A percentile compares a stretch with the other conserved stretches of the same genome.
phyloP scores from a whole-genome alignment of 2,888 invertebrate species.

The Leptopilina drosophilae region DNA sequence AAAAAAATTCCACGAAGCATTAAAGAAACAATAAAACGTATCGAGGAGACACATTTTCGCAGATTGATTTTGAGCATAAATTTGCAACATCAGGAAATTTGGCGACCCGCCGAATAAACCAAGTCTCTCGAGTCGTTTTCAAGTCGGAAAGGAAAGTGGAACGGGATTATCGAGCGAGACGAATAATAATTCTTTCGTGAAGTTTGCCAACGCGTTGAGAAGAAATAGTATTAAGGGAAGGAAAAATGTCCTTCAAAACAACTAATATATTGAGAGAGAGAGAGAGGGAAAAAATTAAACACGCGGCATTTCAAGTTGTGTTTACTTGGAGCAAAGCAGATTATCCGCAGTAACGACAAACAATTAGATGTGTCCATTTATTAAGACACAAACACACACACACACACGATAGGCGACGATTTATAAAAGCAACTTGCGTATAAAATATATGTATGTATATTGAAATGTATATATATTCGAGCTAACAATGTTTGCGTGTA shows the following conservation, averaged over 20 bases:
- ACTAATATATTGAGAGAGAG: too few relatives aligned
- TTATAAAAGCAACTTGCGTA: slow-evolving; percentile 57
- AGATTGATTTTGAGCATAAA: slow-evolving; percentile 1
- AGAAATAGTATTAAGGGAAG: neutral
- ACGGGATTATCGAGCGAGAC: slow-evolving; percentile 33
- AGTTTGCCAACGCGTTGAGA: slow-evolving; percentile 10
- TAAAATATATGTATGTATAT: slow-evolving; percentile 42
- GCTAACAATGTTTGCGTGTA: slow-evolving; percentile 60
- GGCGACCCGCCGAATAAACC: slow-evolving; percentile 3
- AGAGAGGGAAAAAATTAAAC: too few relatives aligned
- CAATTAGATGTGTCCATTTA: too few relatives aligned
- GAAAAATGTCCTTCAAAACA: neutral
- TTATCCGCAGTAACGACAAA: too few relatives aligned
- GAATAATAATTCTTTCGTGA: slow-evolving; percentile 19
- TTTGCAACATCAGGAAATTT: slow-evolving; percentile 6
- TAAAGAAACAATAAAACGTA: neutral
- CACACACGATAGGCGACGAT: slow-evolving; percentile 45
- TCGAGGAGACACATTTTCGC: neutral
- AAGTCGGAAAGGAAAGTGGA: slow-evolving; percentile 35
- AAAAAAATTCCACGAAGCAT: too few relatives aligned
- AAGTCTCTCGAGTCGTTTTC: neutral
- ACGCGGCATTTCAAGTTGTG: too few relatives aligned
- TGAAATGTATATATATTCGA: neutral
- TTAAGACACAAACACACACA: too few relatives aligned
- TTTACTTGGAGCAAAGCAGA: too few relatives aligned